Evolutionary conservation across 2,888 invertebrate species (phyloP).

Genomic region (Coelopa pilipes): DNA sequence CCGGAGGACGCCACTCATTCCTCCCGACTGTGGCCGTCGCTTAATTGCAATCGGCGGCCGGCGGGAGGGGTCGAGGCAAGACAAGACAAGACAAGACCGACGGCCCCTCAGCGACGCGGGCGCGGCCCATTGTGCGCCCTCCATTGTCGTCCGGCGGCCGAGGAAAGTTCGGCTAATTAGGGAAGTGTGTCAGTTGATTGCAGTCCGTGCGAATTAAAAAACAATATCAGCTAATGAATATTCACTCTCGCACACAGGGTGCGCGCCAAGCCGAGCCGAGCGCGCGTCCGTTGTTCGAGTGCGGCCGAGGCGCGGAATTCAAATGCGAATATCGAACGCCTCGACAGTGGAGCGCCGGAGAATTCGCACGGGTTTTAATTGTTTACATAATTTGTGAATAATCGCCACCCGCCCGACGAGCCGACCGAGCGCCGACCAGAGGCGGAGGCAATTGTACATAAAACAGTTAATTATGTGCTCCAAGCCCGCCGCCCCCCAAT

Average conservation of each 20-base stretch:
- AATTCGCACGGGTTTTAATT: slow-evolving; percentile 34
- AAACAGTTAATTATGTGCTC: slow-evolving; percentile 14
- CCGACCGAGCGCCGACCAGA: background rate
- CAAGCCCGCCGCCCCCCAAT: background rate
- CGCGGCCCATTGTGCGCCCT: too few species aligned
- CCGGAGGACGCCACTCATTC: too few species aligned
- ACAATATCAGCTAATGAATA: slow-evolving; percentile 60
- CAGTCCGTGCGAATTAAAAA: slow-evolving; percentile 23
- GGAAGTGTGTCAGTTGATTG: slow-evolving; percentile 16
- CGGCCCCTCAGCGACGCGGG: too few species aligned
- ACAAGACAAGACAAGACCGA: too few species aligned
- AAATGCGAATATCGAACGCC: background rate
- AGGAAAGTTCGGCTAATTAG: background rate
- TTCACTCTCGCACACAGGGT: background rate
- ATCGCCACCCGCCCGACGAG: slow-evolving; percentile 20
- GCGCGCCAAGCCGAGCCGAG: too few species aligned
- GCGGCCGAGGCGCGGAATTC: background rate
- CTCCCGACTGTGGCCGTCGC: too few species aligned
- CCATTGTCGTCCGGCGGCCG: background rate
- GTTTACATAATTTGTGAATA: slow-evolving; percentile 36
- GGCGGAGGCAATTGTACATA: background rate
- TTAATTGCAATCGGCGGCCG: too few species aligned
- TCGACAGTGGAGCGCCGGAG: slow-evolving; percentile 1
- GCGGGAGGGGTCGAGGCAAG: too few species aligned
- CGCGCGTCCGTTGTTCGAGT: too few species aligned